Conservation (phyloP, 2,888 invertebrate genomes). For the Dryocosmus kuriphilus region DNA sequence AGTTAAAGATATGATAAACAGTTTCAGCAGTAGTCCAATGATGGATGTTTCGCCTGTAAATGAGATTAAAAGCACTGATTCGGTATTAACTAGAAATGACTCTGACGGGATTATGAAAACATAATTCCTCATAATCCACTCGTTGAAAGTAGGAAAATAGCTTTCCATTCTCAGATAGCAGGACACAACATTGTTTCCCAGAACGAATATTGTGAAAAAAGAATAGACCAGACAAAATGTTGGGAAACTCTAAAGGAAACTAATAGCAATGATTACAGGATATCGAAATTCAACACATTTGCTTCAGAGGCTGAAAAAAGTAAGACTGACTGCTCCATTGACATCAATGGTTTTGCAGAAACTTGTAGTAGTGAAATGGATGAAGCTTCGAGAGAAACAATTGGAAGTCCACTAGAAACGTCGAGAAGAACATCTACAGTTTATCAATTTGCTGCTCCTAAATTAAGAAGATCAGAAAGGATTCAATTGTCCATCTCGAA, state of each 20-base stretch:
- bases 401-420: neutral
- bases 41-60: neutral
- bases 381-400: neutral
- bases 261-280: neutral
- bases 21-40: neutral
- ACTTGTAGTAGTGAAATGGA: neutral
- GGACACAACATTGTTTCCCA: neutral
- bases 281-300: neutral
- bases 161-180: neutral
- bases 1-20: constrained; percentile 11
- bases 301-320: neutral
- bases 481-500: neutral
- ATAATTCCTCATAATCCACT: neutral
- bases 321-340: neutral
- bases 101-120: neutral
- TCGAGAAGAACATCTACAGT: neutral
- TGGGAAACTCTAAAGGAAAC: neutral
- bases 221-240: neutral
- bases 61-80: neutral
- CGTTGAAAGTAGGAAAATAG: neutral
- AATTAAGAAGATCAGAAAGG: neutral
- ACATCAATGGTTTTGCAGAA: neutral
- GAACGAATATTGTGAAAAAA: neutral
- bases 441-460: neutral
- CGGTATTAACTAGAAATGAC: neutral